Base-by-base conservation (phyloP, 2,888 invertebrate species). In the Leptura quadrifasciata region DNA sequence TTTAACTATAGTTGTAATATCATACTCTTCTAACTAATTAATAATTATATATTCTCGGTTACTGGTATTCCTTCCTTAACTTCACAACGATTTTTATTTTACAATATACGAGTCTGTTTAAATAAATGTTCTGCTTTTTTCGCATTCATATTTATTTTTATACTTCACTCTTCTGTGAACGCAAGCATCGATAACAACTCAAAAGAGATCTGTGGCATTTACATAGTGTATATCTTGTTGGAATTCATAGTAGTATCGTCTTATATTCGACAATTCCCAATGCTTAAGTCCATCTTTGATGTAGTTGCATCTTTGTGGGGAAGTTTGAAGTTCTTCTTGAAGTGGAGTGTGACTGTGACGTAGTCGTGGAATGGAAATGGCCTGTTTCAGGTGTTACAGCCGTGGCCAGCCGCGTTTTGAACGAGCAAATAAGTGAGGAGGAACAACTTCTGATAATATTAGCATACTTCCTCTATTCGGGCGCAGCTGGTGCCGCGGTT, bases 361-460 rank as follows among this genome's bases (percentile, higher is more conserved):
- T 72, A 72, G 65, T 75, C 72, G 72, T 74, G 80, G 82, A 83
- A 84, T 82, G 83, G 79, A 82, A 84, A 85, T 83, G 80, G 84
- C 82, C 80, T 78, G 84, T 84, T 86, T 85, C 86, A 86, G 85
- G 86, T 85, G 85, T 85, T 85, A 84, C 85, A 82, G 81, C 81
- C 79, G 80, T 81, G 85, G 80, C 83, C 83, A 83, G 81, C 81
- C 83, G 82, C 81, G 82, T 81, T 80, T 81, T 82, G 83, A 85
- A 85, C 85, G 81, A 80, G 82, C 80, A 83, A 81, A 83, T 82
- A 81, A 80, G 80, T 80, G 85, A 82, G 82, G 84, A 83, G 80
- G 83, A 83, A 85, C 85, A 86, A 86, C 85, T 85, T 84, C 79
- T 83, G 84, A 83, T 82, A 80, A 84, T 85, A 86, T 86, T 86